Evolutionary conservation across 2,113 vertebrate genomes (phyloP).

Genomic region (Bubalus kerabau): DNA sequence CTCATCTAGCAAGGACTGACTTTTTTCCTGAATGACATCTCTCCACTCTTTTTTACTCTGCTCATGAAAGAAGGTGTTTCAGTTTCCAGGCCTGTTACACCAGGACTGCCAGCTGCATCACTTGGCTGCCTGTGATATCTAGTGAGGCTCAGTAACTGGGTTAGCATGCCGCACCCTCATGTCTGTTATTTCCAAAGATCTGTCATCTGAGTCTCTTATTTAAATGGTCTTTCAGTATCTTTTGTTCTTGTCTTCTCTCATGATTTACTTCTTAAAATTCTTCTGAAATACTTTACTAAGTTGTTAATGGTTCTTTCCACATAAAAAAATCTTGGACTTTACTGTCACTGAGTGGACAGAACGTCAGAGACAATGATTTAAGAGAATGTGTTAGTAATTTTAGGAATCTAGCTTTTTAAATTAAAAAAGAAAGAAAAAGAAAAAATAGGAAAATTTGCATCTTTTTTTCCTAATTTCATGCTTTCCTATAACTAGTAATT

Average conservation of each 20-base stretch:
- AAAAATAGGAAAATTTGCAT: not conserved
- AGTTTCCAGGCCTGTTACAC: not conserved
- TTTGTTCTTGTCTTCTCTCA: not conserved
- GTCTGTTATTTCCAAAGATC: not conserved
- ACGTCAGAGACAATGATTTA: not conserved
- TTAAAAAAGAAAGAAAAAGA: not conserved
- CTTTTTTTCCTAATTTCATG: not conserved
- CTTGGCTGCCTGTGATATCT: not conserved
- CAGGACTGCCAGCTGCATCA: accelerated
- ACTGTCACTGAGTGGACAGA: not conserved
- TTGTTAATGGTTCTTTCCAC: not conserved
- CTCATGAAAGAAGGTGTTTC: not conserved
- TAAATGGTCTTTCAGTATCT: not conserved
- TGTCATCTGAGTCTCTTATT: not conserved
- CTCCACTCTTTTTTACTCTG: not conserved
- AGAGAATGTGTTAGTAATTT: not conserved
- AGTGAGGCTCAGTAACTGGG: not conserved
- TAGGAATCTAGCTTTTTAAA: not conserved
- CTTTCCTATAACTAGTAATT: not conserved
- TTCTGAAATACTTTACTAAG: not conserved
- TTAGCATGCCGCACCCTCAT: not conserved
- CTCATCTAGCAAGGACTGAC: not conserved
- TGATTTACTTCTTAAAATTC: not conserved
- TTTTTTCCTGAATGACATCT: not conserved
- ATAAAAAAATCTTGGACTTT: not conserved